Evolutionary conservation across 2,113 vertebrate species (phyloP).

Genomic region (Aleadryas rufinucha): DNA sequence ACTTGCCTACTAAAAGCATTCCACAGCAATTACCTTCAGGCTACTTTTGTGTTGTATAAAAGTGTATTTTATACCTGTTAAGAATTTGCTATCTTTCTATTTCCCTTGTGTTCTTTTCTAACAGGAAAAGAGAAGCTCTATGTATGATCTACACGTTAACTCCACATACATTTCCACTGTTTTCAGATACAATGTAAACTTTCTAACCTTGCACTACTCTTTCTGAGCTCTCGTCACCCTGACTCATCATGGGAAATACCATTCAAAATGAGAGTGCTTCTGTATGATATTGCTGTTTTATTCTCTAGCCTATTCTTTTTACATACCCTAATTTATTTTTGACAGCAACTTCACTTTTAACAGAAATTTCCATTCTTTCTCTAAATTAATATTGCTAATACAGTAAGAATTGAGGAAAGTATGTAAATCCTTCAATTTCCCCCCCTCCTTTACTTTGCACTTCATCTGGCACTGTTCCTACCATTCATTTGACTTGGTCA

Average conservation of each 20-base stretch:
- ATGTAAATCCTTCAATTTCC: not conserved
- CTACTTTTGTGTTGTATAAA: not conserved
- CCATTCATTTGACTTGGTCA: not conserved
- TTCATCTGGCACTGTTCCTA: not conserved
- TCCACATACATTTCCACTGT: not conserved
- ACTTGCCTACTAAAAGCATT: not conserved
- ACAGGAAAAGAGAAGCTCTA: not conserved
- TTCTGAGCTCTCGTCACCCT: not conserved
- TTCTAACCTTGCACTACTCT: not conserved
- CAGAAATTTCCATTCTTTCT: constrained; percentile 9
- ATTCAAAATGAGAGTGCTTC: not conserved
- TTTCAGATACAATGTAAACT: not conserved
- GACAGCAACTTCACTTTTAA: not conserved
- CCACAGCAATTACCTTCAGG: not conserved
- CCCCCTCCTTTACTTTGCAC: not conserved
- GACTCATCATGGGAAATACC: not conserved
- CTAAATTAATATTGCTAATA: constrained; percentile 30
- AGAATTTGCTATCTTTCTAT: not conserved
- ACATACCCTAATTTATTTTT: not conserved
- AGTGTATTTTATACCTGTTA: not conserved
- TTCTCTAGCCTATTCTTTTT: not conserved
- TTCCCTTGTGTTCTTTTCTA: not conserved
- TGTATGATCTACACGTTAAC: not conserved
- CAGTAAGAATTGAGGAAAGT: not conserved
- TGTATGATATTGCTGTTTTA: not conserved